A percentile compares a stretch with the other conserved stretches of the same genome.
Evolutionary conservation across 2,113 vertebrate genomes (phyloP).

Genomic region (Ctenodactylus gundi): DNA sequence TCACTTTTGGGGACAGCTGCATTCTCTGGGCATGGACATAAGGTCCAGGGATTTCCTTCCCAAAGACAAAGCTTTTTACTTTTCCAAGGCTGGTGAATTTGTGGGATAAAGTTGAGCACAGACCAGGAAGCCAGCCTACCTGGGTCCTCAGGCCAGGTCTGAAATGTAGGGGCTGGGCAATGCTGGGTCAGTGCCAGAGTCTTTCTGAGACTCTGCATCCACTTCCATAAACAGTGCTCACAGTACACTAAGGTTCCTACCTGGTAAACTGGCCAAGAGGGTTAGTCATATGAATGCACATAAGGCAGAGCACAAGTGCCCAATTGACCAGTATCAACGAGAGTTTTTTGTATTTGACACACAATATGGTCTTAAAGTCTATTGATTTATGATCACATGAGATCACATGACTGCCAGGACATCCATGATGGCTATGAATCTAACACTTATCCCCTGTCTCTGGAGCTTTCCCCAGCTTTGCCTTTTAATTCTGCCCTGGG

Average conservation of each 20-base stretch:
- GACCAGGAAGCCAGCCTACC: background rate
- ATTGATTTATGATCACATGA: background rate
- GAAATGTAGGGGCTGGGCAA: background rate
- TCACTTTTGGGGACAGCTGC: background rate
- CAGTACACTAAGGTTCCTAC: accelerated
- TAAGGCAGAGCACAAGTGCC: background rate
- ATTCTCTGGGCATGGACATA: background rate
- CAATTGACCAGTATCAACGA: background rate
- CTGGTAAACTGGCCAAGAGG: background rate
- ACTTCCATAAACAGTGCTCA: background rate
- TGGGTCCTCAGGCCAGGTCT: background rate
- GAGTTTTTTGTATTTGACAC: background rate
- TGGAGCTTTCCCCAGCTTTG: background rate
- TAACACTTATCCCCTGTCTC: background rate
- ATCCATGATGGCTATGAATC: accelerated
- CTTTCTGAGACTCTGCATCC: background rate
- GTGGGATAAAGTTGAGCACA: background rate
- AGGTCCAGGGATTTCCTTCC: background rate
- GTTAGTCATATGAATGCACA: background rate
- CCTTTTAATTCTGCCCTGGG: background rate
- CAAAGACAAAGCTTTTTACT: background rate
- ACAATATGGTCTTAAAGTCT: background rate
- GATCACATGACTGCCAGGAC: background rate
- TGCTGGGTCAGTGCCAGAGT: background rate
- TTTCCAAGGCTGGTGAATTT: background rate